Base-by-base conservation (phyloP, 2,888 invertebrate species). In the Cistogaster globosa region DNA sequence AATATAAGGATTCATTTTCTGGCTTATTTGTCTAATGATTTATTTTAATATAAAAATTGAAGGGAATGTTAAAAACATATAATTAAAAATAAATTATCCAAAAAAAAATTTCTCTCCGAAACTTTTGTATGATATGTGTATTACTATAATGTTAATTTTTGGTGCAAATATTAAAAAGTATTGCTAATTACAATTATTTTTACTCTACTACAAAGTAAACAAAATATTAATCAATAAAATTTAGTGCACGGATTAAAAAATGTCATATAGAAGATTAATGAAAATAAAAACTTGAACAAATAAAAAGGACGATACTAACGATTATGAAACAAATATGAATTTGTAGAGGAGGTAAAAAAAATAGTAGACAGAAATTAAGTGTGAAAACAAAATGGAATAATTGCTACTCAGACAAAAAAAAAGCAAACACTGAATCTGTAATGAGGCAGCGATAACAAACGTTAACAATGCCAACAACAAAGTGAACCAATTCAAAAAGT, bases 401-500 rank as follows among this genome's bases (percentile, higher is more conserved):
- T 76, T 82, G 82, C 82, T 65, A 82, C 69, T 76, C 69, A 76
- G 76, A 71, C 63, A 62, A 42, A 20, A 74, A 69, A 36, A 82
- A 62, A 38, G 22, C 55, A 75, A 81, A 67, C 74, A 68, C 67
- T 42, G 51, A 62, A 75, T 75, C 55, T 81, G 62, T 75, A 75
- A 62, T 63, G 75, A 75, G 65, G 57, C 80, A 72, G 51, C 65
- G 48, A 82, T 68, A 81, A 55, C 65, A 67, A 77, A 65, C 48
- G 57, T 58, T 58, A 65, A 65, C 12, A 65, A 51, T 42, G 48
- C 57, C 57, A 72, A 22, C 69, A 65, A 79, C 72, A 72, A 72
- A 72, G 81, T 82, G 69, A 75, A 76, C 81, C 81, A 82, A 82
- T 82, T 82, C 69, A 75, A 63, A 82, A 82, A 82, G 81, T 82